Conservation (phyloP, 2,797 vertebrate genomes). For the Hydrocynus forskahlii region DNA sequence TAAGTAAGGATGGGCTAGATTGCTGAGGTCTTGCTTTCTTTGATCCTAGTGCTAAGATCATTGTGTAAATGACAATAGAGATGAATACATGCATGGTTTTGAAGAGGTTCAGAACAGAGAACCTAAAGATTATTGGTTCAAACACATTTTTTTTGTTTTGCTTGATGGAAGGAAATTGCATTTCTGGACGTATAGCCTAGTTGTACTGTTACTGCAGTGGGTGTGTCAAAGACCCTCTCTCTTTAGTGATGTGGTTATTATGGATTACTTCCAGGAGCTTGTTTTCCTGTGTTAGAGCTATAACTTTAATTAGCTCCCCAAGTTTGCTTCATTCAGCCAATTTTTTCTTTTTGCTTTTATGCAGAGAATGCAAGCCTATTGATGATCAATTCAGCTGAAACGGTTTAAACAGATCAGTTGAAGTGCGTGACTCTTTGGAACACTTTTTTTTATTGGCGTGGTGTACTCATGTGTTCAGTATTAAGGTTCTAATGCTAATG, state of each 20-base stretch:
- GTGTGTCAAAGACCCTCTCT: slow-evolving; percentile 16
- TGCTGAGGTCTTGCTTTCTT: background rate
- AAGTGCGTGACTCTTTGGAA: no score
- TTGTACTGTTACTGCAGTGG: background rate
- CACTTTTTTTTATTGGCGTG: no score
- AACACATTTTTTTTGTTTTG: background rate
- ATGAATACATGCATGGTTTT: background rate
- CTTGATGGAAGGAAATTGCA: background rate
- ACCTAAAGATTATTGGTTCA: background rate
- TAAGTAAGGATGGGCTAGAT: background rate
- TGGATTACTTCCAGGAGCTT: slow-evolving; percentile 33
- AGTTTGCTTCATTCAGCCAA: background rate
- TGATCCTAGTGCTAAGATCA: background rate
- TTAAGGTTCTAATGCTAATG: background rate
- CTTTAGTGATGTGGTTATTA: slow-evolving; percentile 26
- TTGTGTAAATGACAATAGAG: background rate
- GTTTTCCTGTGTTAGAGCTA: slow-evolving; percentile 20
- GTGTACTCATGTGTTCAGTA: background rate
- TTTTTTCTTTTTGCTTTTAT: background rate
- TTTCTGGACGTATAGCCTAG: background rate
- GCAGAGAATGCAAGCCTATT: background rate
- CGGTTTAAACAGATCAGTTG: background rate
- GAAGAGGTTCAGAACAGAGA: background rate
- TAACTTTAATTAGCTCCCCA: slow-evolving; percentile 22
- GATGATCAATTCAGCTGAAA: background rate